These are phyloP conservation scores for Calliopsis andreniformis DNA, from an alignment of 1,140 invertebrate species.

Conservation along the genomic window DNA sequence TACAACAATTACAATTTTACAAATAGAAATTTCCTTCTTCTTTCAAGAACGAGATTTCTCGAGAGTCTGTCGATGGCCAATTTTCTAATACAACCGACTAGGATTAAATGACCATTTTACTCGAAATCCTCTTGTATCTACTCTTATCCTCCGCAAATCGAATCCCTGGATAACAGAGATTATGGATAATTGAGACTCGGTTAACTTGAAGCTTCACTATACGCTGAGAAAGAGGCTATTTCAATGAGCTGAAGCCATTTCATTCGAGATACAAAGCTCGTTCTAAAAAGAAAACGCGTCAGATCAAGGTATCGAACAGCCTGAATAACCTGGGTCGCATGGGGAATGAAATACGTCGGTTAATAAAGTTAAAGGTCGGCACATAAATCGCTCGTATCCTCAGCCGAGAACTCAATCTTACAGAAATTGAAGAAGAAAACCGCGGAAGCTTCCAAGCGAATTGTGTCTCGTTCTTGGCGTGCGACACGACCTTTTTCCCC, in stretches of 20 bases:
- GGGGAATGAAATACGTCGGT: constrained; percentile 6
- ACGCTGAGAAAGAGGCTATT: too few species aligned
- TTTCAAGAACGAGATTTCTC: too few species aligned
- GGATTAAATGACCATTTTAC: too few species aligned
- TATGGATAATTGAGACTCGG: too few species aligned
- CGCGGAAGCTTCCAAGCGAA: not conserved
- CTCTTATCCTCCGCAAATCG: too few species aligned
- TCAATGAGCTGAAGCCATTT: not conserved
- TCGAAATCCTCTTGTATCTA: too few species aligned
- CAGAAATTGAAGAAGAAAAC: not conserved
- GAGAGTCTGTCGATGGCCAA: too few species aligned
- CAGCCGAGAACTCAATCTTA: constrained; percentile 30
- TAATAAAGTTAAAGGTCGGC: constrained; percentile 41
- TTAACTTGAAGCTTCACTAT: not conserved
- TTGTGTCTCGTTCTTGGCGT: not conserved
- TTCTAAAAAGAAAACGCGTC: not conserved
- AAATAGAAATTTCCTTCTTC: too few species aligned
- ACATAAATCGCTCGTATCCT: constrained; percentile 27
- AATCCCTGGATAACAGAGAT: too few species aligned
- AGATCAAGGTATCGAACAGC: not conserved
- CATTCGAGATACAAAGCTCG: not conserved
- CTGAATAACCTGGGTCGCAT: not conserved
- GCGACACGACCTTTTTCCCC: constrained; percentile 3
- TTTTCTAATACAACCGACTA: too few species aligned
- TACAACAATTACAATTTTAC: too few species aligned